Evolutionary conservation across 2,888 invertebrate species (phyloP), one percentile per base, ranked within the genome.

Genomic region (Standfussiana lucernea): DNA sequence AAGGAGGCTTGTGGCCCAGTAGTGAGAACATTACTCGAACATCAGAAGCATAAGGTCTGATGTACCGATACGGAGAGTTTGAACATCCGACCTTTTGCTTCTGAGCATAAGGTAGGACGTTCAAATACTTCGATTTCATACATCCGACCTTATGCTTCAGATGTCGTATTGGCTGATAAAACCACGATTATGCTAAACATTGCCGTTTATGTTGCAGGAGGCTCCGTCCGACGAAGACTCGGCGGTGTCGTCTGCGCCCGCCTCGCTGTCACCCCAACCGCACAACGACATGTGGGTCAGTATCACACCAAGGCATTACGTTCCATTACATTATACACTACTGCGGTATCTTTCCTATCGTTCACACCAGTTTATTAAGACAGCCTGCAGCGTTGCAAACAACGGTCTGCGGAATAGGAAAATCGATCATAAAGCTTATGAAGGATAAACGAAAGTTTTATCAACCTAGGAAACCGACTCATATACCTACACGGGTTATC

Each of bases 191-290:
- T 61, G 21, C 40, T 64, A 2, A 47, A 47, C 8, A 37, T 64
- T 21, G 13, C 28, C n/a, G 56, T 66, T 61, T 78, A 7, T 77
- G 65, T 77, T 88, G 1, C 90, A 96, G 96, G 96, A 96, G 93
- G 93, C 94, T 79, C 95, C 96, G 90, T 97, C 97, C 86, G 98
- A 98, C 94, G 97, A 97, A 85, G 98, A 98, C 90, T 98, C 98
- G 69, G 98, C 98, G 79, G 95, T 98, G 85, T 98, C 98, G 82
- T 98, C 98, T 84, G 98, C 97, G 83, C 98, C 98, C 77, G 97
- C 97, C 82, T 98, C 98, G 71, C 97, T 98, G 89, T 98, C 98
- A 87, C 98, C 98, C 75, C 98, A 98, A 91, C 98, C 98, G 89
- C 95, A 93, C 93, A 94, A 92, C 95, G 97, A 97, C 87, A 95